phyloP scores from a whole-genome alignment of 2,797 vertebrate species.

The Anguilla marmorata region DNA sequence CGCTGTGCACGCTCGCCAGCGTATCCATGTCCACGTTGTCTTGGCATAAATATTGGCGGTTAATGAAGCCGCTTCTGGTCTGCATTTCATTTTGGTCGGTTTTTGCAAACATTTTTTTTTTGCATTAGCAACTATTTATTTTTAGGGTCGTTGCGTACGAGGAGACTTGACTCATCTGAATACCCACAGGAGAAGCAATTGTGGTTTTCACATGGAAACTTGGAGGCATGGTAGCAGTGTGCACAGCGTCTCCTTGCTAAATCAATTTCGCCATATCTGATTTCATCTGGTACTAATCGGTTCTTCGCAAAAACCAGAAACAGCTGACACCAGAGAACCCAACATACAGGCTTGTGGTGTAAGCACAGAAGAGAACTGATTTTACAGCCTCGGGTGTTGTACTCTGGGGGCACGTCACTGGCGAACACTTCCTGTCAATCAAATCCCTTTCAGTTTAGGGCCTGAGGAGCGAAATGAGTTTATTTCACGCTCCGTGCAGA shows the following conservation, averaged over 20 bases:
- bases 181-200: neutral
- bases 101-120: neutral
- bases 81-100: neutral
- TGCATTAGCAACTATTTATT: neutral
- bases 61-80: neutral
- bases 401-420: neutral
- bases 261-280: slow-evolving; percentile 9
- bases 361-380: neutral
- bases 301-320: neutral
- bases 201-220: neutral
- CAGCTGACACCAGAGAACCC: neutral
- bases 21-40: neutral
- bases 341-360: neutral
- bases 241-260: neutral
- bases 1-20: too few species aligned
- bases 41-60: neutral
- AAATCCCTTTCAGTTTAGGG: neutral
- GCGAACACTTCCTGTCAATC: neutral
- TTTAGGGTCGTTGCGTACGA: neutral
- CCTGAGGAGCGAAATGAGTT: neutral
- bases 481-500: neutral
- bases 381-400: neutral
- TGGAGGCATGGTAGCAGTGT: neutral
- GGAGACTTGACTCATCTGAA: neutral
- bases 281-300: neutral